Evolutionary conservation across 2,888 invertebrate genomes (phyloP), one percentile per base, ranked within the genome.

Genomic region (Drosophila multiciliata): DNA sequence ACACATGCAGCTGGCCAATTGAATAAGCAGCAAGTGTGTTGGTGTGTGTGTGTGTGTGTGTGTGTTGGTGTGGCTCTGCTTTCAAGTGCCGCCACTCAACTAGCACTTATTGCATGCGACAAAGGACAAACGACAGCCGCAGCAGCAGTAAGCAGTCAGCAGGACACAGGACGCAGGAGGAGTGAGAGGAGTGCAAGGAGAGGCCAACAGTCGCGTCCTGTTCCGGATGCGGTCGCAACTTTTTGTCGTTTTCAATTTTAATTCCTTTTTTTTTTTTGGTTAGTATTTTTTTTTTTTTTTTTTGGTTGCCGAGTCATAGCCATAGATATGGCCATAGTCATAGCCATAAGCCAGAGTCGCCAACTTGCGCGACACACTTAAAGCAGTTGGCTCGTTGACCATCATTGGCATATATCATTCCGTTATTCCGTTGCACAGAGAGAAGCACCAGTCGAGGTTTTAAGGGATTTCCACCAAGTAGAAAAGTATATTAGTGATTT

Each of bases 21-120:
- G 80, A 84, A 73, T 68, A 69, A 69, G 38, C 66, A 55, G 54
- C 36, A 36, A 23, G 33, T 69, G 57, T 70, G 59, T 57, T 20
- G 53, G 45, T 52, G 60, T 29, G 32, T 69, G 49, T 70, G 59
- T 53, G 29, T 55, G 49, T 48, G 20, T 49, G 38, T 50, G 60
- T 54, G 54, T 61, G 63, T 80, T 68, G 76, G 70, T 80, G 82
- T 87, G 84, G 79, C 78, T 82, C 82, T 83, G 86, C 80, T 83
- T 88, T 86, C 88, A 86, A 90, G 88, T 88, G 90, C 86, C 75
- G 86, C 78, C 89, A 88, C 88, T 86, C 88, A 84, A 83, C 86
- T 90, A 80, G 86, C 90, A 86, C 85, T 86, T 86, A 86, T 89
- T 86, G 85, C 85, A 86, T 82, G 85, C 88, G 90, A 89, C 86